These are phyloP conservation scores for Anastrepha ludens DNA, from an alignment of 1,140 invertebrate species.

Conservation along the genomic window DNA sequence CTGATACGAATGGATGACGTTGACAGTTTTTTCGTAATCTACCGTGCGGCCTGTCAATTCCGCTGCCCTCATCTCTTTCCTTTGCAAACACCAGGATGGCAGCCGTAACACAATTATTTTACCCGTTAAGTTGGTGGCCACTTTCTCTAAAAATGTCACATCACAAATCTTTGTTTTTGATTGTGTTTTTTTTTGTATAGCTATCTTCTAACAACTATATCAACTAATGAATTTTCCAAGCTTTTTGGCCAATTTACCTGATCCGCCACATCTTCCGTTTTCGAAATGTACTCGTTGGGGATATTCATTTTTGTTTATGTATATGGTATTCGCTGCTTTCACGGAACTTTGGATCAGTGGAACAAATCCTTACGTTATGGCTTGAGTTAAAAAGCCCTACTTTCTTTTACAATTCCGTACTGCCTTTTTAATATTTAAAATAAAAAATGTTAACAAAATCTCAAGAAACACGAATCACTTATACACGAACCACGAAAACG, in stretches of 20 bases:
- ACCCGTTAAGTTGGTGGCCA: conserved; percentile 23
- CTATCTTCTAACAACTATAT: not conserved
- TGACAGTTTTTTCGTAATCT: conserved; percentile 59
- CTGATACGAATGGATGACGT: conserved; percentile 57
- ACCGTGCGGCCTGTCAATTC: conserved; percentile 33
- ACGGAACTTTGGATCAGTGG: conserved; percentile 26
- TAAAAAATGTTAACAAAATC: conserved; percentile 49
- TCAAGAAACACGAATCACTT: conserved; percentile 37
- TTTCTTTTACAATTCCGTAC: conserved; percentile 17
- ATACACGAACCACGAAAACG: conserved; percentile 45
- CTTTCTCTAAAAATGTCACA: conserved; percentile 23
- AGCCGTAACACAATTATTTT: not conserved
- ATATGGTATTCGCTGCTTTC: not conserved
- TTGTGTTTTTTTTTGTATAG: not conserved
- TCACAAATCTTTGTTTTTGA: not conserved
- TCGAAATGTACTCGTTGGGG: conserved; percentile 91
- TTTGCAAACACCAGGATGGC: not conserved
- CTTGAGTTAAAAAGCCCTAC: conserved; percentile 2
- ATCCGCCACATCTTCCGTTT: conserved; percentile 95
- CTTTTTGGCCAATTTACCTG: conserved; percentile 80
- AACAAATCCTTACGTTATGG: not conserved
- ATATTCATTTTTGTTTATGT: conserved; percentile 81
- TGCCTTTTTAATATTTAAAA: conserved; percentile 19
- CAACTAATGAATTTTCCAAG: not conserved
- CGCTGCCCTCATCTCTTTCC: not conserved